These are phyloP conservation scores for Latheticus oryzae DNA, from an alignment of 2,888 invertebrate genomes.

Conservation along the genomic window DNA sequence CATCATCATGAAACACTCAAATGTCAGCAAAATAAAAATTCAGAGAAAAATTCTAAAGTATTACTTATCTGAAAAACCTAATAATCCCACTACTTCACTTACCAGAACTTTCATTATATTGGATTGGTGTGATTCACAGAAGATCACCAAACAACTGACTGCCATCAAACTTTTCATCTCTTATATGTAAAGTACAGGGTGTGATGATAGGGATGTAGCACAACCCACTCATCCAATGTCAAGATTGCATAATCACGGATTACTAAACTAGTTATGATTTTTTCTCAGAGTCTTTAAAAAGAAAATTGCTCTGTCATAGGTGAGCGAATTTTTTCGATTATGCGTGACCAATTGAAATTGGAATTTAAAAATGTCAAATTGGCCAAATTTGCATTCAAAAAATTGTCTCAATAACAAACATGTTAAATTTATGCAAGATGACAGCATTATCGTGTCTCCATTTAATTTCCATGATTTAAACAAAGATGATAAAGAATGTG, in stretches of 20 bases:
- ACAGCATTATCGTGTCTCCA: constrained; percentile 28
- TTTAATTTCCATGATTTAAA: constrained; percentile 21
- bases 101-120: constrained; percentile 42
- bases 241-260: constrained; percentile 35
- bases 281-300: constrained; percentile 11
- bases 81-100: constrained; percentile 31
- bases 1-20: no score
- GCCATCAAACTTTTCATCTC: constrained; percentile 33
- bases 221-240: constrained; percentile 40
- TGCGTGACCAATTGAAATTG: no score
- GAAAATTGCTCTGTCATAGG: constrained; percentile 10
- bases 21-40: constrained; percentile 12
- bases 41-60: no score
- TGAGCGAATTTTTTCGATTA: constrained; percentile 2
- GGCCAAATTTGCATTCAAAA: no score
- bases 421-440: constrained; percentile 28
- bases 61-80: constrained; percentile 28
- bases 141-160: constrained; percentile 32
- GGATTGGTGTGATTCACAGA: constrained; percentile 32
- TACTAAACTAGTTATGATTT: constrained; percentile 40
- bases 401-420: no score
- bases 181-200: constrained; percentile 40
- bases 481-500: constrained; percentile 40
- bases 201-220: constrained; percentile 43
- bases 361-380: background rate